Evolutionary conservation across 2,113 vertebrate species (phyloP).

Genomic region (Seriola dumerili): DNA sequence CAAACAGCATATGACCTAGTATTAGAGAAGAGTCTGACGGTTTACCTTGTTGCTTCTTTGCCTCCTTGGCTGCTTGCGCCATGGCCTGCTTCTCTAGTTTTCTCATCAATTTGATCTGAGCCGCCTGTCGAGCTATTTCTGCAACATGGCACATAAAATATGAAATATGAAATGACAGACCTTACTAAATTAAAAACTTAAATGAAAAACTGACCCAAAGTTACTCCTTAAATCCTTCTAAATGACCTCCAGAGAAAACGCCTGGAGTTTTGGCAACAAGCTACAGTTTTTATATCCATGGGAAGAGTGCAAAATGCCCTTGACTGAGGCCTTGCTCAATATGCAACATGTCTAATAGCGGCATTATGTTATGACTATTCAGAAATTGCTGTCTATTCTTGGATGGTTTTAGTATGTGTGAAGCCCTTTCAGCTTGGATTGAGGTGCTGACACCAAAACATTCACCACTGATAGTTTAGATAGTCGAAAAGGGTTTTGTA

Average conservation of each 20-base stretch:
- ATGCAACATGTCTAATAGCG: neutral
- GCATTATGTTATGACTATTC: neutral
- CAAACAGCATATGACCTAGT: neutral
- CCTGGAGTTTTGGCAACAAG: neutral
- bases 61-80: constrained; percentile 94
- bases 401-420: neutral
- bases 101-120: constrained; percentile 95
- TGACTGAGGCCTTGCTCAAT: neutral
- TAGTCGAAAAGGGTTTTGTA: neutral
- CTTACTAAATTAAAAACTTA: neutral
- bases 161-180: constrained; percentile 11
- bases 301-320: neutral
- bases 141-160: constrained; percentile 61
- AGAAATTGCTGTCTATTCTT: neutral
- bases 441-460: neutral
- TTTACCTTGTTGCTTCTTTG: constrained; percentile 93
- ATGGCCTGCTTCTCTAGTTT: constrained; percentile 96
- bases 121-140: constrained; percentile 97
- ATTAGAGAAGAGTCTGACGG: constrained; percentile 9
- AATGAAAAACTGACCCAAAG: neutral
- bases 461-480: neutral
- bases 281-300: neutral
- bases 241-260: neutral
- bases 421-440: neutral
- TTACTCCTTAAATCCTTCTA: neutral